Evolutionary conservation across 2,888 invertebrate genomes (phyloP).

Genomic region (Drosophila pullipes): DNA sequence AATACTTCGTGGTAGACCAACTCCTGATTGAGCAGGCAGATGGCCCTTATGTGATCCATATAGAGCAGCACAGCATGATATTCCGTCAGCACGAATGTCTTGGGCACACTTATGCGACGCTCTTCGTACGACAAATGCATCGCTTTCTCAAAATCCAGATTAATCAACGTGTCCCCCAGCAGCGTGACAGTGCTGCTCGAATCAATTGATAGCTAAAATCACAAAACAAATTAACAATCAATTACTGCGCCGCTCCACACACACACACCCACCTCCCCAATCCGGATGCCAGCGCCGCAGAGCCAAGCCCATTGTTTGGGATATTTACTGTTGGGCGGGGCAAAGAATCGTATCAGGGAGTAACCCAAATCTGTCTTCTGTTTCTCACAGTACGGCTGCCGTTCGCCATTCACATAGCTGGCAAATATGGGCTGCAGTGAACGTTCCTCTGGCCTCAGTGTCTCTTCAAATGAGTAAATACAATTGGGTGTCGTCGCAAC

Average conservation of each 20-base stretch:
- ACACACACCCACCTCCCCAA: constrained; percentile 90
- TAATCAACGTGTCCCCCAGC: constrained; percentile 68
- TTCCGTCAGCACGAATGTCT: constrained; percentile 93
- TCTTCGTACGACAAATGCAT: constrained; percentile 79
- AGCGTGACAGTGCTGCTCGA: constrained; percentile 42
- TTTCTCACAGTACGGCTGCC: constrained; percentile 88
- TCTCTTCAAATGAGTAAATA: constrained; percentile 95
- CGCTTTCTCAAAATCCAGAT: constrained; percentile 68
- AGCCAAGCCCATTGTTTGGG: constrained; percentile 95
- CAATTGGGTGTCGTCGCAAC: constrained; percentile 93
- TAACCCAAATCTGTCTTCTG: constrained; percentile 90
- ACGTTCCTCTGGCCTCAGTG: constrained; percentile 91
- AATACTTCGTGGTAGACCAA: constrained; percentile 94
- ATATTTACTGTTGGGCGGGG: constrained; percentile 88
- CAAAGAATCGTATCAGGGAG: constrained; percentile 92
- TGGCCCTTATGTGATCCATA: constrained; percentile 92
- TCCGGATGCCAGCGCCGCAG: constrained; percentile 92
- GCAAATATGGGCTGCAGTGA: constrained; percentile 85
- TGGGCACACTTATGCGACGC: constrained; percentile 86
- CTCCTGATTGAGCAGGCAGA: constrained; percentile 94
- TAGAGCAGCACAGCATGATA: constrained; percentile 95
- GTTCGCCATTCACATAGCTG: constrained; percentile 73
- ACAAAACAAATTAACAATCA: neutral
- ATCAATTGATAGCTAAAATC: constrained; percentile 57
- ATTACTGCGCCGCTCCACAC: neutral